phyloP scores from a whole-genome alignment of 1,140 invertebrate species.

The Steinernema khuongi region DNA sequence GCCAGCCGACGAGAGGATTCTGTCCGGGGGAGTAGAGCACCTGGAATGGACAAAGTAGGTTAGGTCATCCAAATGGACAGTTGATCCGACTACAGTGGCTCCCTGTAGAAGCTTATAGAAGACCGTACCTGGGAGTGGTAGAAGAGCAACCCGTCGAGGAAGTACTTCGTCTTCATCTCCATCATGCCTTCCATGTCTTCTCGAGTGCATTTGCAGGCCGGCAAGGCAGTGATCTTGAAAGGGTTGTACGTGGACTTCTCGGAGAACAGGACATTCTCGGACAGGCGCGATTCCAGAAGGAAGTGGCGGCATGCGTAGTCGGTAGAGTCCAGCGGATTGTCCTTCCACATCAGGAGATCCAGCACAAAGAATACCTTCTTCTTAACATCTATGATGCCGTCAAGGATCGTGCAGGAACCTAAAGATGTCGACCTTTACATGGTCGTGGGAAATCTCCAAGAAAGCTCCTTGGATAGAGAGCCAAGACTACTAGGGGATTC shows the following conservation, averaged over 20 bases:
- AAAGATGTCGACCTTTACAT: slow-evolving; percentile 22
- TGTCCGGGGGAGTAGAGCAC: slow-evolving; percentile 71
- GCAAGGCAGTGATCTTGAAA: slow-evolving; percentile 63
- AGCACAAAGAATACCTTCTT: slow-evolving; percentile 69
- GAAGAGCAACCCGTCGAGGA: slow-evolving; percentile 73
- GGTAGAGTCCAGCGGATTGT: slow-evolving; percentile 72
- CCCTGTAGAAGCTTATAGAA: no score
- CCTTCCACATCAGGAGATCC: slow-evolving; percentile 77
- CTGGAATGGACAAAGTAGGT: slow-evolving; percentile 60
- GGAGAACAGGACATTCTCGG: not conserved
- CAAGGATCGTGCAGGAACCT: slow-evolving; percentile 65
- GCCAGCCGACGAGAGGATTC: slow-evolving; percentile 80
- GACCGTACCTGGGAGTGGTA: slow-evolving; percentile 70
- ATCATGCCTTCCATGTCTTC: slow-evolving; percentile 42
- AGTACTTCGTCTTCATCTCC: slow-evolving; percentile 10
- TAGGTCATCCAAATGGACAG: not conserved
- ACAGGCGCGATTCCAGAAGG: slow-evolving; percentile 27
- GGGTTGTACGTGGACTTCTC: not conserved
- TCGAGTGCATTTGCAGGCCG: slow-evolving; percentile 60
- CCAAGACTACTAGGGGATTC: no score
- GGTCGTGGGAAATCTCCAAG: no score
- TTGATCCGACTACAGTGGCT: no score
- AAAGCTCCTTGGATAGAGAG: slow-evolving; percentile 24
- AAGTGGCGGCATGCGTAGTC: slow-evolving; percentile 26
- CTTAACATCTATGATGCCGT: slow-evolving; percentile 71